These are phyloP conservation scores for Gortyna flavago DNA, from an alignment of 2,888 invertebrate species.

Conservation along the genomic window DNA sequence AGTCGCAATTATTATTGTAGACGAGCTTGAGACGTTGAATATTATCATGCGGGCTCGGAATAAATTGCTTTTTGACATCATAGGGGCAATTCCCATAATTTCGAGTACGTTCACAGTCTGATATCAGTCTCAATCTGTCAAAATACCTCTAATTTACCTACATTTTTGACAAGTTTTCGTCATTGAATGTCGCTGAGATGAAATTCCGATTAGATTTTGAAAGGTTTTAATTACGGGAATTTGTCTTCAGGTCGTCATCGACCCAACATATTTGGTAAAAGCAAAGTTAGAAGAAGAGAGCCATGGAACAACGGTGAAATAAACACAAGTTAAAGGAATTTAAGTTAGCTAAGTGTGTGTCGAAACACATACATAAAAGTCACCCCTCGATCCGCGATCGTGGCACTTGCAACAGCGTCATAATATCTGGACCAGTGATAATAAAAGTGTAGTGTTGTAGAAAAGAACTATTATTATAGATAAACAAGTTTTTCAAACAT, in stretches of 20 bases:
- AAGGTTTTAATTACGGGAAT: no score
- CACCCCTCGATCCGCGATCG: background rate
- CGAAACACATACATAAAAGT: background rate
- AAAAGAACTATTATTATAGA: background rate
- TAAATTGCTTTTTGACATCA: no score
- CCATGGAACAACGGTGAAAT: background rate
- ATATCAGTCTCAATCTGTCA: no score
- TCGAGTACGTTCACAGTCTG: no score
- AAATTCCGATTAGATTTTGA: no score
- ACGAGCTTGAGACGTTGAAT: no score
- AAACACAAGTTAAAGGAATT: background rate
- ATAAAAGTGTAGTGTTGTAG: background rate
- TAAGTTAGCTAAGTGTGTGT: background rate
- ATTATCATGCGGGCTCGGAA: no score
- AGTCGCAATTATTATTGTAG: no score
- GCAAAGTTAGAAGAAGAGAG: background rate
- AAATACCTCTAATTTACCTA: no score
- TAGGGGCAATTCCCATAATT: no score
- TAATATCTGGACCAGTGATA: background rate
- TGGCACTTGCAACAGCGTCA: background rate
- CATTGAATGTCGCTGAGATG: no score
- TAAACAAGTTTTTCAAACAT: background rate
- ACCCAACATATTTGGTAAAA: background rate
- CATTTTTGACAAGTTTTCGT: no score
- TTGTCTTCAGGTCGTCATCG: background rate